Percentiles rank a stretch among this genome's conserved stretches.
phyloP scores from a whole-genome alignment of 2,113 vertebrate genomes.

The Cynoglossus semilaevis region DNA sequence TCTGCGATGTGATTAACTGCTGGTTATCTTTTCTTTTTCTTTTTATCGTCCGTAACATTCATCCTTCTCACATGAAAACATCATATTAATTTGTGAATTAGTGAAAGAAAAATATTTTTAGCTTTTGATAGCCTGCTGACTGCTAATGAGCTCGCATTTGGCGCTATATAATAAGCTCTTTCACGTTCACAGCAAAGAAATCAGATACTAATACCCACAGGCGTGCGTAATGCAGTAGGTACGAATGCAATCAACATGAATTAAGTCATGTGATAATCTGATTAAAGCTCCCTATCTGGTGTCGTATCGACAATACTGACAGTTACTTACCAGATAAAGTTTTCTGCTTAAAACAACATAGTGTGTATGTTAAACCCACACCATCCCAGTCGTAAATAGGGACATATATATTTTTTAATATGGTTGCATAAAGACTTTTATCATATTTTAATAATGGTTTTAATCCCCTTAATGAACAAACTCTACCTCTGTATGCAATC shows the following conservation, averaged over 20 bases:
- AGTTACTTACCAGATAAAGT: slow-evolving; percentile 12
- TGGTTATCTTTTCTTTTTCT: slow-evolving; percentile 25
- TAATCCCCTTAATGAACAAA: slow-evolving; percentile 44
- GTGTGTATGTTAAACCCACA: not conserved
- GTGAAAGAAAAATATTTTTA: slow-evolving; percentile 51
- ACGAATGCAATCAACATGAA: slow-evolving; percentile 41
- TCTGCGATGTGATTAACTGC: slow-evolving; percentile 1
- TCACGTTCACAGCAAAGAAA: slow-evolving; percentile 31
- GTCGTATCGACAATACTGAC: slow-evolving; percentile 26
- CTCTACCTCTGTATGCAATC: slow-evolving; percentile 25
- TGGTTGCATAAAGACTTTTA: slow-evolving; percentile 4
- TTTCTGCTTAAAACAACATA: not conserved
- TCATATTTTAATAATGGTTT: slow-evolving; percentile 24
- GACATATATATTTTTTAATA: slow-evolving; percentile 9
- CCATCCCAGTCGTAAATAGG: too few species aligned
- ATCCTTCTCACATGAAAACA: slow-evolving; percentile 41
- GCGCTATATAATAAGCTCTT: slow-evolving; percentile 46
- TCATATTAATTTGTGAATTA: slow-evolving; percentile 36
- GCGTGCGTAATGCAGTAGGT: slow-evolving; percentile 34
- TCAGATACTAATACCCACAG: slow-evolving; percentile 41
- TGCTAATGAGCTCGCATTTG: slow-evolving; percentile 57
- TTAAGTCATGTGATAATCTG: slow-evolving; percentile 42
- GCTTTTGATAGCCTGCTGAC: slow-evolving; percentile 57
- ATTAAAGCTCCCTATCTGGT: slow-evolving; percentile 34
- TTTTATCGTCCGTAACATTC: slow-evolving; percentile 6